Conservation (phyloP, 2,797 vertebrate genomes). For the Neopelma chrysocephalum region DNA sequence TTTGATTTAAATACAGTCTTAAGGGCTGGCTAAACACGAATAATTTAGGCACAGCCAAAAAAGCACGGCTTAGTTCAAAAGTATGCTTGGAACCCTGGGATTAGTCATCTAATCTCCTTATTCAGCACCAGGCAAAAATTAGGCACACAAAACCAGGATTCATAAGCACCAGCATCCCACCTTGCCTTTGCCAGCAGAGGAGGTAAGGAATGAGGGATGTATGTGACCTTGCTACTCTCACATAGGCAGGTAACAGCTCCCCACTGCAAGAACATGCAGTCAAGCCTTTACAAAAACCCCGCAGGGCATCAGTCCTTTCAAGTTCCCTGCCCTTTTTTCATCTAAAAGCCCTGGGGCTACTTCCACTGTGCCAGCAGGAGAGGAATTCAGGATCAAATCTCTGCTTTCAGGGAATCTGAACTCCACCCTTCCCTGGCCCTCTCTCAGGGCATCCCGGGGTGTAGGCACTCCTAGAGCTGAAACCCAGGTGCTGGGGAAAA, state of each 20-base stretch:
- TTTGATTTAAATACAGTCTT: not conserved
- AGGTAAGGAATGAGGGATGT: not conserved
- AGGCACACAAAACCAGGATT: not conserved
- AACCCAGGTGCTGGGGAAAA: not conserved
- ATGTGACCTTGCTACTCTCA: not conserved
- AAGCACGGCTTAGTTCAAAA: not conserved
- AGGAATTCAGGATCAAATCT: not conserved
- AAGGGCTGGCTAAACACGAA: not conserved
- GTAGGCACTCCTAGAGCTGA: accelerated
- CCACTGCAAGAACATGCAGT: accelerated
- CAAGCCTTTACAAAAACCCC: not conserved
- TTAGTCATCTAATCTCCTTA: not conserved
- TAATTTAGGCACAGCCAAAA: not conserved
- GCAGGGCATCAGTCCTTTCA: not conserved
- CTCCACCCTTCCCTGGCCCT: not conserved
- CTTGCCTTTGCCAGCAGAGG: not conserved
- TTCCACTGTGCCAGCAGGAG: not conserved
- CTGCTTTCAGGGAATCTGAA: not conserved
- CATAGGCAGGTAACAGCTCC: not conserved
- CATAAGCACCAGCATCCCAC: not conserved
- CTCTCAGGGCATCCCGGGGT: not conserved
- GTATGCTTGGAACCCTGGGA: not conserved
- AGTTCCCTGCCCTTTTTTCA: not conserved
- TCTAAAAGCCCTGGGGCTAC: not conserved
- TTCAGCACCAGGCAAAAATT: not conserved